Base-by-base conservation (phyloP, 1,140 invertebrate genomes). In the Brachionus rotundiformis region DNA sequence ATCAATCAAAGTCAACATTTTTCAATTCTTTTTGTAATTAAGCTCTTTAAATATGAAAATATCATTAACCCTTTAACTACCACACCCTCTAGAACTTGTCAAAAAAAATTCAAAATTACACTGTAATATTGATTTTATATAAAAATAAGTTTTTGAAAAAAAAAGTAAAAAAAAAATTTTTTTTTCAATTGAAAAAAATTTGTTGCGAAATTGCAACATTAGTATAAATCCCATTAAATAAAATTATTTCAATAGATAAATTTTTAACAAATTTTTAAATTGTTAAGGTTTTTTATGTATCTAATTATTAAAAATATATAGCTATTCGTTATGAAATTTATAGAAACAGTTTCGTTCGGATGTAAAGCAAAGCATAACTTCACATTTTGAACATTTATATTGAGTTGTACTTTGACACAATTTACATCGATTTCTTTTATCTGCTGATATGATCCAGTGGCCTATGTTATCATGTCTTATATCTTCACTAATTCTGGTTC, bases 281-380 rank as follows among this genome's bases (percentile, higher is more conserved):
- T n/a, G n/a, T n/a, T n/a, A n/a, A n/a, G n/a, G n/a, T n/a, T n/a
- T n/a, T n/a, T n/a, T n/a, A n/a, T n/a, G n/a, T n/a, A n/a, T n/a
- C n/a, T n/a, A n/a, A n/a, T n/a, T n/a, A n/a, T n/a, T n/a, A n/a
- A n/a, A n/a, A n/a, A n/a, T n/a, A n/a, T n/a, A n/a, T n/a, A n/a
- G n/a, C n/a, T n/a, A 47, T 47, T 4, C n/a, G 44, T 47, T 47
- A 47, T 47, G 44, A 47, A n/a, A 47, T 47, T 47, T 47, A 47
- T 47, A 47, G 44, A 47, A 47, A 47, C 44, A 47, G 44, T 47
- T 47, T 47, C 44, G 44, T 47, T 65, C 25, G 61, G 61, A 65
- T 65, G 61, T 65, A 33, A 65, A 65, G 61, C 61, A 65, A 65
- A 65, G 29, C 61, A 65, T 65, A 65, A 65, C 61, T 65, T 65